phyloP scores from a whole-genome alignment of 2,888 invertebrate genomes.

The Criorhina ranunculi region DNA sequence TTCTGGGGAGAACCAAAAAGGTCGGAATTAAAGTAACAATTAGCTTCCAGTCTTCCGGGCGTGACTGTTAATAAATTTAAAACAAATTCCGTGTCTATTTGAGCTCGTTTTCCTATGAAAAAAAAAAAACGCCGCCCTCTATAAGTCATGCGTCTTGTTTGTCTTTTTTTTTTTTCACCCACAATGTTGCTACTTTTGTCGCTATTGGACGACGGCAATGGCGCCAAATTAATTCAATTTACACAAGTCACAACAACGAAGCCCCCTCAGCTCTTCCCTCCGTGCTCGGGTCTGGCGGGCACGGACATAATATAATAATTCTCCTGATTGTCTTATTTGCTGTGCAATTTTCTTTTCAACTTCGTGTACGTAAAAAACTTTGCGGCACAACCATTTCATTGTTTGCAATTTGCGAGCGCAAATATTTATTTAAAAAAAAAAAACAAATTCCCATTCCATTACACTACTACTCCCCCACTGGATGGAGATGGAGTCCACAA shows the following conservation, averaged over 20 bases:
- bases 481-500: neutral
- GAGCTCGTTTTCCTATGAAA: neutral
- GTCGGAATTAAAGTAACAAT: no score
- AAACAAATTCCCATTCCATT: conserved; percentile 39
- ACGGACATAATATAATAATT: conserved; percentile 59
- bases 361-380: conserved; percentile 19
- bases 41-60: neutral
- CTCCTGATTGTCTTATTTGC: conserved; percentile 60
- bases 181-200: conserved; percentile 52
- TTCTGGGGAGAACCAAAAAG: no score
- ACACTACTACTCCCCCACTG: conserved; percentile 18
- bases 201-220: conserved; percentile 42
- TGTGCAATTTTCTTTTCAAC: conserved; percentile 55
- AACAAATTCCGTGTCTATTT: neutral
- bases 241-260: conserved; percentile 67
- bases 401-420: conserved; percentile 65
- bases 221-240: conserved; percentile 74
- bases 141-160: neutral
- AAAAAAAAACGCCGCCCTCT: neutral
- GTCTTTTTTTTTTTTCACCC: conserved; percentile 24
- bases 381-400: conserved; percentile 63
- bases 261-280: conserved; percentile 40
- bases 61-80: neutral
- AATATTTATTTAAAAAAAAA: conserved; percentile 57
- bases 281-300: conserved; percentile 12